Evolutionary conservation across 2,113 vertebrate species (phyloP).

Genomic region (Pachycephala philippinensis): DNA sequence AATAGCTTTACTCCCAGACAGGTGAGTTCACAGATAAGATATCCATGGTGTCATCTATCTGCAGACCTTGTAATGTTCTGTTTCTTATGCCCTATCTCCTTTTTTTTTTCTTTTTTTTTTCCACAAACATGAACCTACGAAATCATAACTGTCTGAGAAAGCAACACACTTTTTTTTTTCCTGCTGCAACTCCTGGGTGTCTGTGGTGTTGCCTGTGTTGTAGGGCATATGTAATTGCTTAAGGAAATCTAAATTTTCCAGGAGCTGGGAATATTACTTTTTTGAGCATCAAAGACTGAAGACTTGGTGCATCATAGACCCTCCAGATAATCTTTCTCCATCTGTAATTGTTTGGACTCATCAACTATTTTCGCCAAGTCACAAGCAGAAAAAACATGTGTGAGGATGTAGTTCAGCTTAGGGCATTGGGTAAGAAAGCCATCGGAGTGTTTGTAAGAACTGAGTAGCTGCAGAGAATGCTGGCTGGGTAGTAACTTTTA

Average conservation of each 20-base stretch:
- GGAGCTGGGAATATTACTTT: neutral
- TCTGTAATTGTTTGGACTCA: neutral
- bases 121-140: neutral
- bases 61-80: neutral
- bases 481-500: neutral
- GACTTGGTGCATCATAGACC: neutral
- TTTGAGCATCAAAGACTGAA: neutral
- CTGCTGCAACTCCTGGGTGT: neutral
- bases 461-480: neutral
- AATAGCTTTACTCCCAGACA: constrained; percentile 21
- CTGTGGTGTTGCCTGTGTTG: neutral
- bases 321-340: neutral
- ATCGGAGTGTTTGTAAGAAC: neutral
- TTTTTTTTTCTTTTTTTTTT: neutral
- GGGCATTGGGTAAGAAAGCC: neutral
- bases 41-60: neutral
- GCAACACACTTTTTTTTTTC: neutral
- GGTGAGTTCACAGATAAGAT: constrained; percentile 32
- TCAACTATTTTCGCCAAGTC: neutral
- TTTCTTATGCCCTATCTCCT: neutral
- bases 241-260: neutral
- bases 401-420: neutral
- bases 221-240: neutral
- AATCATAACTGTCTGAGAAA: neutral
- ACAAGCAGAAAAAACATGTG: neutral